Conservation (phyloP, 30 jellyfish, hydroid and myxozoan genomes). For the Sanderia malayensis region DNA sequence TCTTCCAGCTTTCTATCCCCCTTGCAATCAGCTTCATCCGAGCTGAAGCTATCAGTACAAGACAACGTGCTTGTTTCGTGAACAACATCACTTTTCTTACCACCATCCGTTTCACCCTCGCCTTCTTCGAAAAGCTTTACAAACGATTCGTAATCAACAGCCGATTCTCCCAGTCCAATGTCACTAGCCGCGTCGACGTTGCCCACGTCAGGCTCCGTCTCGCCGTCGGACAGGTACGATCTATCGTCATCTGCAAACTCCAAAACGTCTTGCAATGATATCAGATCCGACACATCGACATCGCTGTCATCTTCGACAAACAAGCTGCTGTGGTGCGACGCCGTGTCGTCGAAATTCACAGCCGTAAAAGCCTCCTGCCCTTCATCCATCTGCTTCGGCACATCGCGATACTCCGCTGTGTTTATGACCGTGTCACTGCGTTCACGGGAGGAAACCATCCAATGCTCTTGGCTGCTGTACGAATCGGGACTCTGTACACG, state of each 20-base stretch:
- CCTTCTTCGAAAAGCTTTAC: not conserved
- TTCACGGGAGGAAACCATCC: constrained; percentile 64
- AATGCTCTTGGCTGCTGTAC: constrained; percentile 37
- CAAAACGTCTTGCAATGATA: constrained; percentile 43
- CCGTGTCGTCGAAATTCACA: constrained; percentile 30
- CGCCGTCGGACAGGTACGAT: constrained; percentile 47
- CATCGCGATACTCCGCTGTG: constrained; percentile 42
- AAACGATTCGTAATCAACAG: constrained; percentile 54
- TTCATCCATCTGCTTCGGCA: constrained; percentile 25
- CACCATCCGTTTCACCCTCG: not conserved
- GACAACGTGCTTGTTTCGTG: not conserved
- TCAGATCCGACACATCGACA: constrained; percentile 60
- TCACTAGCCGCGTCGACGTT: constrained; percentile 35
- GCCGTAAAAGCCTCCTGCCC: constrained; percentile 2
- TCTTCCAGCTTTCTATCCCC: not conserved
- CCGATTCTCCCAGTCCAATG: constrained; percentile 70
- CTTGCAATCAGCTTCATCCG: not conserved
- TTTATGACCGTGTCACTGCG: constrained; percentile 61
- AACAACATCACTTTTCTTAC: not conserved
- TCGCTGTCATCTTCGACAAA: constrained; percentile 72
- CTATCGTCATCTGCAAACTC: constrained; percentile 57
- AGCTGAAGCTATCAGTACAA: not conserved
- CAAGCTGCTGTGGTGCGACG: constrained; percentile 60
- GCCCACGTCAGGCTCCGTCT: constrained; percentile 4
- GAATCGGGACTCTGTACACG: constrained; percentile 44